Evolutionary conservation across 2,797 vertebrate species (phyloP).

Genomic region (Picus viridis): DNA sequence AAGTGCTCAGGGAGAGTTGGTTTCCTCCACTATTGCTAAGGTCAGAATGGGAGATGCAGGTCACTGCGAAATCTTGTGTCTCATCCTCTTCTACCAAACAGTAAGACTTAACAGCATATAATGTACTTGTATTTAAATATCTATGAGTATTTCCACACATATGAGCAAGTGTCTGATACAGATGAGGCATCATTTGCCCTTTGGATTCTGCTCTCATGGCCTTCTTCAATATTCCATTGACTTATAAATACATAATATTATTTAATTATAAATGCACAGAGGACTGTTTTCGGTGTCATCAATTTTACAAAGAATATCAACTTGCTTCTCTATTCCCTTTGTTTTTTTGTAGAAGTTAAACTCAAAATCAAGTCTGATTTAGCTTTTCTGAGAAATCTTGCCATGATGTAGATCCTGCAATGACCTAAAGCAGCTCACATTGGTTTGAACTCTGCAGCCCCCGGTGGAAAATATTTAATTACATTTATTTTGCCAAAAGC

Average conservation of each 20-base stretch:
- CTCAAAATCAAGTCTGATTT: not conserved
- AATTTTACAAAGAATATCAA: not conserved
- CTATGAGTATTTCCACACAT: not conserved
- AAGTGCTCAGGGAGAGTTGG: not conserved
- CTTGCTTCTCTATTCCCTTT: constrained; percentile 10
- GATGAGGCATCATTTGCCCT: not conserved
- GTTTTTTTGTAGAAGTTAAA: not conserved
- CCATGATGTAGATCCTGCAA: rapidly evolving
- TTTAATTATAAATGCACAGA: not conserved
- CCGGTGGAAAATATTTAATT: constrained; percentile 15
- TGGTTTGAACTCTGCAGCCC: constrained; percentile 15
- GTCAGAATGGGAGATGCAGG: not conserved
- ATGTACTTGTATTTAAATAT: not conserved
- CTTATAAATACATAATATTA: not conserved
- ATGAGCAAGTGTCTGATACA: not conserved
- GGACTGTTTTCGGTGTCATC: not conserved
- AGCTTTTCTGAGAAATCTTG: not conserved
- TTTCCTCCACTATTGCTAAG: not conserved
- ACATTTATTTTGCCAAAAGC: constrained; percentile 40
- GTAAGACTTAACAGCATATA: not conserved
- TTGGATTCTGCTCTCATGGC: not conserved
- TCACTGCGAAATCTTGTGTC: not conserved
- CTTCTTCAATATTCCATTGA: not conserved
- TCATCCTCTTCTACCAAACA: not conserved
- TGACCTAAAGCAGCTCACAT: not conserved